phyloP scores from a whole-genome alignment of 2,888 invertebrate genomes.

The Drosophila putrida region DNA sequence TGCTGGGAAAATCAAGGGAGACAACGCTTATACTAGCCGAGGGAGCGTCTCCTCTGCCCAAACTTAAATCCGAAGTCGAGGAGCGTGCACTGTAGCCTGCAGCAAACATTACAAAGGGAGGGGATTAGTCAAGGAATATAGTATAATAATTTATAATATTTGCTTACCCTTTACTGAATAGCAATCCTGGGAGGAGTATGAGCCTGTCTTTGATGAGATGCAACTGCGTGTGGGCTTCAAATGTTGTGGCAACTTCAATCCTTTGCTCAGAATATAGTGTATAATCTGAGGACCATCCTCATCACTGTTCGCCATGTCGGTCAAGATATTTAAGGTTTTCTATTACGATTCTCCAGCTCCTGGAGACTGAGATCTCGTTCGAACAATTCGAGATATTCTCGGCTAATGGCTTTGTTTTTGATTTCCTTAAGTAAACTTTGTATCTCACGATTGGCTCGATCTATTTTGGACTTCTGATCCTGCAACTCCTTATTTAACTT shows the following conservation, averaged over 20 bases:
- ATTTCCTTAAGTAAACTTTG: conserved; percentile 75
- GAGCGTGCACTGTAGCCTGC: conserved; percentile 59
- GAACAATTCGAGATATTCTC: conserved; percentile 72
- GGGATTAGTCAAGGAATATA: background rate
- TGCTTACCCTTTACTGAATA: conserved; percentile 65
- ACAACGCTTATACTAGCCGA: conserved; percentile 75
- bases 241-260: conserved; percentile 83
- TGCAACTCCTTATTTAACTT: conserved; percentile 83
- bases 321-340: conserved; percentile 86
- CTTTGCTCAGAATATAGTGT: conserved; percentile 78
- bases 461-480: conserved; percentile 83
- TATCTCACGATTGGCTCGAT: conserved; percentile 84
- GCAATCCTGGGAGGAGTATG: conserved; percentile 66
- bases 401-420: conserved; percentile 74
- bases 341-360: conserved; percentile 88
- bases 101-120: background rate
- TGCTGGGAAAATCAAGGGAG: conserved; percentile 76
- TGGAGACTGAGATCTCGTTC: conserved; percentile 87
- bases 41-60: conserved; percentile 49
- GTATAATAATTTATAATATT: background rate
- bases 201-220: conserved; percentile 80
- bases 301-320: conserved; percentile 85
- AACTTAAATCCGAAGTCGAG: conserved; percentile 61
- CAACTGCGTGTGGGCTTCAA: conserved; percentile 73
- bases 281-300: conserved; percentile 80